Conservation (phyloP, 1,140 invertebrate genomes). For the Cepaea nemoralis region DNA sequence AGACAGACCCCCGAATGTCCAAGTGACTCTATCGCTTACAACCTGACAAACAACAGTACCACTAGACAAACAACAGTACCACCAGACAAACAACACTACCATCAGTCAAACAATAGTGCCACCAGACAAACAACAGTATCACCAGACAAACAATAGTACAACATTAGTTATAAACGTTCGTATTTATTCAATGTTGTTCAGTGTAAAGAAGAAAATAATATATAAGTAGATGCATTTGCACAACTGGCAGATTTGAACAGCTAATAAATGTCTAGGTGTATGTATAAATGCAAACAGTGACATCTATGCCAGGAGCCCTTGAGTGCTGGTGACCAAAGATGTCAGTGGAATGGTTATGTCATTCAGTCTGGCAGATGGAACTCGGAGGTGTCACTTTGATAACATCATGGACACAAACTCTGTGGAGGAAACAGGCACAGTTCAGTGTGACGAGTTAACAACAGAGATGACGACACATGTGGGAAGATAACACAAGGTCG, state of each 20-base stretch:
- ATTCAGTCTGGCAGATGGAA: background rate
- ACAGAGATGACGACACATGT: no score
- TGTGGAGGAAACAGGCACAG: constrained; percentile 77
- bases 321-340: background rate
- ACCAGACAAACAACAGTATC: no score
- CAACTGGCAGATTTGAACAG: background rate
- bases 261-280: background rate
- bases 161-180: background rate
- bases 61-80: no score
- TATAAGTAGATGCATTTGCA: constrained; percentile 9
- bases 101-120: no score
- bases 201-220: background rate
- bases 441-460: no score
- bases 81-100: no score
- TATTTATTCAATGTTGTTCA: background rate
- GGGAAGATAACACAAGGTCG: no score
- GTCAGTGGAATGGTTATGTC: constrained; percentile 7
- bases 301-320: background rate
- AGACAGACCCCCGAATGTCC: no score
- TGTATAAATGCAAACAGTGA: background rate
- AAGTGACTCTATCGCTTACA: no score
- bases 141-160: no score
- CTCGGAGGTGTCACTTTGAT: constrained; percentile 85
- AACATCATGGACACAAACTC: constrained; percentile 99
- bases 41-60: no score